phyloP scores from a whole-genome alignment of 2,888 invertebrate species.

The Melanostoma scalare region DNA sequence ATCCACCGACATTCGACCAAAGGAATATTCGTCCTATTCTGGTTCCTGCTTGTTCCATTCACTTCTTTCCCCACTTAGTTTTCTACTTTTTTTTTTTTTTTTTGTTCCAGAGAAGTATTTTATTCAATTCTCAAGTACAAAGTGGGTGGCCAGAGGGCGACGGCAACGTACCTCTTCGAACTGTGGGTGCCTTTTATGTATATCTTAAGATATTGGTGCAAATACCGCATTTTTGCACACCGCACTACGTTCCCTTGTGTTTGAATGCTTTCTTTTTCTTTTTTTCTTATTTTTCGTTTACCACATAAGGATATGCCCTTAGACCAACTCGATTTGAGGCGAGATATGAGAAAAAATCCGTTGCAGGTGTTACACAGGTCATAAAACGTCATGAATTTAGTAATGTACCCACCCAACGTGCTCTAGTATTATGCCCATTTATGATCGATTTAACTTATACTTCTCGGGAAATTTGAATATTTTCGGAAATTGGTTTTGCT shows the following conservation, averaged over 20 bases:
- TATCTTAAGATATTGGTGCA: constrained; percentile 60
- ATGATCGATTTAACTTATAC: constrained; percentile 66
- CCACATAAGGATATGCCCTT: constrained; percentile 16
- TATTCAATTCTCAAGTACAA: constrained; percentile 61
- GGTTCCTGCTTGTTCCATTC: constrained; percentile 39
- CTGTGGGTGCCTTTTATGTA: not conserved
- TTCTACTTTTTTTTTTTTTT: constrained; percentile 13
- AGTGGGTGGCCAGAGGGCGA: not conserved
- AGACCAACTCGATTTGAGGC: not conserved
- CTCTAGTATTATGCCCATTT: constrained; percentile 53
- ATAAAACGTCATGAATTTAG: constrained; percentile 71
- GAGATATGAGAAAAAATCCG: constrained; percentile 33
- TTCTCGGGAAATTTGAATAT: constrained; percentile 46
- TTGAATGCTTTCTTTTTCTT: constrained; percentile 12
- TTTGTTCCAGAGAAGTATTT: constrained; percentile 51
- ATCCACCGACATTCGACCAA: constrained; percentile 13
- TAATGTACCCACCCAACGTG: constrained; percentile 45
- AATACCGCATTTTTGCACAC: constrained; percentile 71
- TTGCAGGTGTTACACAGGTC: constrained; percentile 71
- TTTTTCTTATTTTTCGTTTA: constrained; percentile 1
- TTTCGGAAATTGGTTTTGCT: constrained; percentile 24
- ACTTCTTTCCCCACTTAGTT: constrained; percentile 27
- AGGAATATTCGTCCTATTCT: constrained; percentile 31
- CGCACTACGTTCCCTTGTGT: constrained; percentile 35
- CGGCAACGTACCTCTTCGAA: not conserved